These are phyloP conservation scores for Tricholauxania praeusta DNA, from an alignment of 2,888 invertebrate genomes.

Conservation along the genomic window DNA sequence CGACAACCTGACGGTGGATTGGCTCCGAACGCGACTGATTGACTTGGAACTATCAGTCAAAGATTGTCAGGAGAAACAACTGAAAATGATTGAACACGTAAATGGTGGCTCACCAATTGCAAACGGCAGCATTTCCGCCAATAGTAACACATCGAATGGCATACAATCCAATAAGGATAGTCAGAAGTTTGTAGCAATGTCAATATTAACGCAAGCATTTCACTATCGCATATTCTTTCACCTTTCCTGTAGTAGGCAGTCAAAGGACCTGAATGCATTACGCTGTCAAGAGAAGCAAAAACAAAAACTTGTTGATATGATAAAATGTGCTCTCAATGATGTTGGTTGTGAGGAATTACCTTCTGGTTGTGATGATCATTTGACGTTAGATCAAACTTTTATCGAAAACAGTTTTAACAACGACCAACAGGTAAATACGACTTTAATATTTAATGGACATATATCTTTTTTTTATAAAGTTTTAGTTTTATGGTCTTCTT, in stretches of 20 bases:
- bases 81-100: conserved; percentile 70
- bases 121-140: conserved; percentile 69
- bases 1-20: conserved; percentile 92
- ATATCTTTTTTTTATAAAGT: no score
- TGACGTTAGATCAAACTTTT: conserved; percentile 71
- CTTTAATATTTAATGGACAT: background rate
- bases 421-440: conserved; percentile 73
- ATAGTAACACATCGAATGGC: conserved; percentile 68
- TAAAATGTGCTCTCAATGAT: conserved; percentile 86
- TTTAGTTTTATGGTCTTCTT: no score
- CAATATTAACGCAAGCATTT: background rate
- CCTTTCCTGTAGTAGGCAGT: conserved; percentile 56
- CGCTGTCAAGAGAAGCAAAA: conserved; percentile 87
- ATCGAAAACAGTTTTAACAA: conserved; percentile 72
- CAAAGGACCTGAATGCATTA: conserved; percentile 83
- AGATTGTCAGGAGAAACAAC: conserved; percentile 80
- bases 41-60: conserved; percentile 85
- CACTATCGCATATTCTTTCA: conserved; percentile 10
- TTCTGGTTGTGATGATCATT: conserved; percentile 82
- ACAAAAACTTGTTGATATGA: conserved; percentile 84
- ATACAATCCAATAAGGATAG: conserved; percentile 65
- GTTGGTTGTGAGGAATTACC: conserved; percentile 90
- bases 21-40: conserved; percentile 82
- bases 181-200: conserved; percentile 59
- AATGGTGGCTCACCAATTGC: conserved; percentile 67